Conservation (phyloP, 2,888 invertebrate species). For the Nesidiocoris tenuis region DNA sequence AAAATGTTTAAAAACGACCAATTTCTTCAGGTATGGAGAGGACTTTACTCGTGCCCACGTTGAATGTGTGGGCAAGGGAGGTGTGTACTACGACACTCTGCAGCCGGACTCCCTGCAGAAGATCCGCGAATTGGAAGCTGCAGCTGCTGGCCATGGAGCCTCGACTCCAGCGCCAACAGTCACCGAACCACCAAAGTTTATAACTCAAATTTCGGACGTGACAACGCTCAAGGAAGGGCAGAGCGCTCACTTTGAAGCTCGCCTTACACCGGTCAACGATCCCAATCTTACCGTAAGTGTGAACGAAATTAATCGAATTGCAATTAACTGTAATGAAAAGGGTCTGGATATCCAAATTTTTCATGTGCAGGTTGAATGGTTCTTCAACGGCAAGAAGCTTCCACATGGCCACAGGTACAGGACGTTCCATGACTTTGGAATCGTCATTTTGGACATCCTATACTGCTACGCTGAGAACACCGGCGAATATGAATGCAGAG, state of each 20-base stretch:
- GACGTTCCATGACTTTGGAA: constrained; percentile 96
- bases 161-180: constrained; percentile 60
- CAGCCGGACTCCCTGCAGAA: constrained; percentile 88
- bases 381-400: constrained; percentile 86
- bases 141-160: constrained; percentile 65
- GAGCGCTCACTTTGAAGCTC: constrained; percentile 90
- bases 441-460: constrained; percentile 90
- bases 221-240: constrained; percentile 90
- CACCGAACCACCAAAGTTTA: constrained; percentile 83
- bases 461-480: constrained; percentile 97
- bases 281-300: constrained; percentile 78
- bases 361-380: constrained; percentile 81
- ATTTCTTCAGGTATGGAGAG: constrained; percentile 73
- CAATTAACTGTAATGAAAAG: too few relatives aligned
- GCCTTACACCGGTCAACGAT: constrained; percentile 90
- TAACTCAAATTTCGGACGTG: constrained; percentile 81
- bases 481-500: constrained; percentile 89
- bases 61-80: constrained; percentile 78
- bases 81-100: constrained; percentile 83
- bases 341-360: too few relatives aligned
- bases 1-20: too few relatives aligned
- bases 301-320: not conserved
- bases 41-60: constrained; percentile 84
- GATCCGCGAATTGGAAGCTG: constrained; percentile 81
- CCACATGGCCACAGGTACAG: constrained; percentile 94